Conservation (phyloP, 2,797 vertebrate genomes). For the Gallirallus australis region DNA sequence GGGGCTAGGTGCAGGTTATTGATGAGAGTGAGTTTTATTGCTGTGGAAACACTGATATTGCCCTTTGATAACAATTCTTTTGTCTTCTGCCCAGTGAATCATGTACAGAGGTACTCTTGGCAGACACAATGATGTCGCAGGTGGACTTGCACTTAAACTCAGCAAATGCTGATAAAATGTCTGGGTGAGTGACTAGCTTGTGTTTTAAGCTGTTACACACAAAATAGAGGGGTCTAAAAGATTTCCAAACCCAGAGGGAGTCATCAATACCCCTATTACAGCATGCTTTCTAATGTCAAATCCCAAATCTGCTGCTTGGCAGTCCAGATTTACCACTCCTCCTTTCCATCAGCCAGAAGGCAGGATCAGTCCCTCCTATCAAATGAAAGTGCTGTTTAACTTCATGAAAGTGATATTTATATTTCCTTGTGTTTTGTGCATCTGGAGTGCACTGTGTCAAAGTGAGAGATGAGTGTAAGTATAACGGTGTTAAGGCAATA, state of each 20-base stretch:
- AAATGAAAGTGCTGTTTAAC: background rate
- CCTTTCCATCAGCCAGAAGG: background rate
- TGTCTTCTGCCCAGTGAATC: conserved; percentile 21
- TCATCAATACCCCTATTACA: background rate
- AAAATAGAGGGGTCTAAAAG: background rate
- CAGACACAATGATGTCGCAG: background rate
- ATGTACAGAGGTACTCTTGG: background rate
- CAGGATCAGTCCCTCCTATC: background rate
- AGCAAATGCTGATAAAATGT: background rate
- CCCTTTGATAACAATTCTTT: conserved; percentile 21
- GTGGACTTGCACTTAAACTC: background rate
- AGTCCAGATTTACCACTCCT: background rate
- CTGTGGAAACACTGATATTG: background rate
- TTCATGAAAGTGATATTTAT: background rate
- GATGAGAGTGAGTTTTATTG: conserved; percentile 29
- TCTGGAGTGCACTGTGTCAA: background rate
- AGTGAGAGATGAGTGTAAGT: background rate
- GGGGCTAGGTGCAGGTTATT: background rate
- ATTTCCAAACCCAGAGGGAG: background rate
- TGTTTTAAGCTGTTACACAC: background rate
- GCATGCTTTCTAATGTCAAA: background rate
- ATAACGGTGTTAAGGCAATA: background rate
- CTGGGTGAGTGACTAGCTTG: background rate
- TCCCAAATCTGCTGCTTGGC: background rate
- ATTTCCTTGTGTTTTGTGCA: background rate